Evolutionary conservation across 2,797 vertebrate species (phyloP).

Genomic region (Diplodus sargus): DNA sequence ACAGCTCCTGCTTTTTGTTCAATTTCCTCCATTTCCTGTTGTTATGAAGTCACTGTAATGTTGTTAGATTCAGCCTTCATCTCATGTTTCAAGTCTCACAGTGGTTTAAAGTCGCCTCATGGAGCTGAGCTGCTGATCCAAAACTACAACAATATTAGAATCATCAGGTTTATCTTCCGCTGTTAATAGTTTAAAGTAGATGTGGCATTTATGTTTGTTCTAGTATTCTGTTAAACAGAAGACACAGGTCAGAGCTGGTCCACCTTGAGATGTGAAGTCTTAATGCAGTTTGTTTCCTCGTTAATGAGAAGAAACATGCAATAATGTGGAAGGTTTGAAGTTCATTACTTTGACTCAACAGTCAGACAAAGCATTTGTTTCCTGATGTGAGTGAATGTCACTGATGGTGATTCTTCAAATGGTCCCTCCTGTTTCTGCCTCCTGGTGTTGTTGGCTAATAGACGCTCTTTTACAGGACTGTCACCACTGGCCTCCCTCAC

Average conservation of each 20-base stretch:
- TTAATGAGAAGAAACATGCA: not conserved
- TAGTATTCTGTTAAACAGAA: too few species aligned
- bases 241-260: too few species aligned
- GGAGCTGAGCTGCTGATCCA: not conserved
- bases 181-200: not conserved
- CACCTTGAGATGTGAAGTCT: not conserved
- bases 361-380: not conserved
- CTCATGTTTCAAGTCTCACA: too few species aligned
- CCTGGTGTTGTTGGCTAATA: not conserved
- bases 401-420: not conserved
- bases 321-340: not conserved
- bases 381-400: not conserved
- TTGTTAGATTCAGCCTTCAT: not conserved
- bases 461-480: not conserved
- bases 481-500: not conserved
- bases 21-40: not conserved
- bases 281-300: not conserved
- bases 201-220: not conserved
- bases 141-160: not conserved
- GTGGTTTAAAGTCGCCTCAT: too few species aligned
- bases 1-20: too few species aligned
- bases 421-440: not conserved
- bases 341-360: too few species aligned
- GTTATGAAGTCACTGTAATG: not conserved
- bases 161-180: not conserved